Evolutionary conservation across 2,797 vertebrate species (phyloP).

Genomic region (Lophius americanus): DNA sequence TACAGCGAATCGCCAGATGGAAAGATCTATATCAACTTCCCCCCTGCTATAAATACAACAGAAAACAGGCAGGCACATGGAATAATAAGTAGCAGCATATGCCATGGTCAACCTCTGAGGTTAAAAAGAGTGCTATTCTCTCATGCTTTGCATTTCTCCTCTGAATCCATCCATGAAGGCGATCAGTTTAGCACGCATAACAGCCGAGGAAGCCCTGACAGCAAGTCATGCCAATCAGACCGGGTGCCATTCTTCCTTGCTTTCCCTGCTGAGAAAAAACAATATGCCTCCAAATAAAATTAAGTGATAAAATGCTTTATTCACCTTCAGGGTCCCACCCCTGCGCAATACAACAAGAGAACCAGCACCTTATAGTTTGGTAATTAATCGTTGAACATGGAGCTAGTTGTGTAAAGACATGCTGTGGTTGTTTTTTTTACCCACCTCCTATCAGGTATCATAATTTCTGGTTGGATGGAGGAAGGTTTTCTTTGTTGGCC

Average conservation of each 20-base stretch:
- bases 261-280: constrained; percentile 38
- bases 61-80: constrained; percentile 62
- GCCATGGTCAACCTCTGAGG: constrained; percentile 71
- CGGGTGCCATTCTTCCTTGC: constrained; percentile 38
- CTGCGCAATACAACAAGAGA: constrained; percentile 30
- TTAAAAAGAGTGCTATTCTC: constrained; percentile 48
- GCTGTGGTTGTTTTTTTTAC: constrained; percentile 9
- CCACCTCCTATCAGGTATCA: constrained; percentile 39
- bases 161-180: constrained; percentile 73
- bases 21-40: constrained; percentile 76
- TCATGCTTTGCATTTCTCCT: constrained; percentile 70
- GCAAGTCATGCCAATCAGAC: constrained; percentile 56
- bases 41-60: constrained; percentile 76
- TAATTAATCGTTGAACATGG: constrained; percentile 54
- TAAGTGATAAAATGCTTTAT: constrained; percentile 41
- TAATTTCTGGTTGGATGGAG: constrained; percentile 45
- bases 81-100: constrained; percentile 69
- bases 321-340: constrained; percentile 42
- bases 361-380: constrained; percentile 13
- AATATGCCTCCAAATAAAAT: constrained; percentile 45
- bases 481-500: constrained; percentile 46
- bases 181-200: constrained; percentile 65
- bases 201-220: constrained; percentile 51
- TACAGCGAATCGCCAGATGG: constrained; percentile 74
- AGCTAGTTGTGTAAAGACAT: constrained; percentile 54